Conservation (phyloP, 2,888 invertebrate species). For the Hydriomena furcata region DNA sequence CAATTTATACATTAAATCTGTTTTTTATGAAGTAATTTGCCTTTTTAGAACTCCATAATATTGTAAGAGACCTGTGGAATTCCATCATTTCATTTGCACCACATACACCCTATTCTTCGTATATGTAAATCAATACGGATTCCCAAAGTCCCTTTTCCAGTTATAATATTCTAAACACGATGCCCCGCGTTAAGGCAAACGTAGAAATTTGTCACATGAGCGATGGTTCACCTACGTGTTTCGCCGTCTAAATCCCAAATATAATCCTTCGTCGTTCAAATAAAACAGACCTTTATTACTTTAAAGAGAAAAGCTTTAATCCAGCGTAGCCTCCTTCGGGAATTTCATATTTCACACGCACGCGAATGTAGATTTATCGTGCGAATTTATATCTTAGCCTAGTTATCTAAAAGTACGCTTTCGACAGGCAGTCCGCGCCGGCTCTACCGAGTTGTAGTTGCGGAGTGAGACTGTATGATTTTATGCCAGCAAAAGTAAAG, state of each 20-base stretch:
- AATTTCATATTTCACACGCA: constrained; percentile 72
- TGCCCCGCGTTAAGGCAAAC: constrained; percentile 80
- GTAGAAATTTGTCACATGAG: constrained; percentile 84
- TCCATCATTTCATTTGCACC: constrained; percentile 43
- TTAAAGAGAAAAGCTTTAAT: constrained; percentile 79
- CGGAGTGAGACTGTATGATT: constrained; percentile 78
- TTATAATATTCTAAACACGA: constrained; percentile 82
- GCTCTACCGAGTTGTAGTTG: constrained; percentile 59
- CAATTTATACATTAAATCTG: too few species aligned
- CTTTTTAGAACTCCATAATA: too few species aligned
- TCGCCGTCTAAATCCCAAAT: constrained; percentile 79
- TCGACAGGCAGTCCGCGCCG: constrained; percentile 51
- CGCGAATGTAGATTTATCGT: constrained; percentile 63
- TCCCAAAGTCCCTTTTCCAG: constrained; percentile 58
- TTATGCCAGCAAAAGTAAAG: constrained; percentile 80
- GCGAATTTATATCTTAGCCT: constrained; percentile 76
- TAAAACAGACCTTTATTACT: constrained; percentile 83
- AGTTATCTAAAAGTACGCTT: constrained; percentile 71
- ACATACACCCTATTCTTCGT: constrained; percentile 49
- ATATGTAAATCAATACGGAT: constrained; percentile 77
- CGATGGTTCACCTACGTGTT: constrained; percentile 83
- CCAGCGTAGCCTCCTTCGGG: constrained; percentile 64
- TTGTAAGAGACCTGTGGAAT: constrained; percentile 16
- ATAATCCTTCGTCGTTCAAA: constrained; percentile 75
- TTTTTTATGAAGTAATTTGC: too few species aligned